Percentiles rank a stretch among this genome's conserved stretches.
phyloP scores from a whole-genome alignment of 2,113 vertebrate genomes.

The Notiomystis cincta region DNA sequence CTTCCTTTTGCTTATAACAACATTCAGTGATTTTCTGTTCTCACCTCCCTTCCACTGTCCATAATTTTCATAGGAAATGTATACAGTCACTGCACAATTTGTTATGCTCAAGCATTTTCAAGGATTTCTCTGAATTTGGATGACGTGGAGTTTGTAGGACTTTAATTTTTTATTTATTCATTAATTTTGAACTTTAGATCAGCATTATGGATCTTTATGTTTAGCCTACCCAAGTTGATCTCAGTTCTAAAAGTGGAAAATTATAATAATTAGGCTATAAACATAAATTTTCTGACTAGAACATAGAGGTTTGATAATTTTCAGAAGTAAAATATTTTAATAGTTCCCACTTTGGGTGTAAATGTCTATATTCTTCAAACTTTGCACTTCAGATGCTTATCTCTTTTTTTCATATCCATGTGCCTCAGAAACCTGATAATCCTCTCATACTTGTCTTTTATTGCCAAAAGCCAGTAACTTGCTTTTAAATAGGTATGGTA shows the following conservation, averaged over 20 bases:
- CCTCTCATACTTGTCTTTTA: neutral
- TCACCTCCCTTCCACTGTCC: neutral
- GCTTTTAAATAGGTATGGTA: neutral
- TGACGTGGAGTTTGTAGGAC: neutral
- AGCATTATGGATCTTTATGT: neutral
- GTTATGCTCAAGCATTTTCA: neutral
- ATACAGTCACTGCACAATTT: neutral
- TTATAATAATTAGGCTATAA: neutral
- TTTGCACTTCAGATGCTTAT: rapidly evolving
- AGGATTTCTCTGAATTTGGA: neutral
- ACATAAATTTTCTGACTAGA: neutral
- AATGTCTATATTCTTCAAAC: neutral
- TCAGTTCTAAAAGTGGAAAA: neutral
- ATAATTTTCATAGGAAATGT: neutral
- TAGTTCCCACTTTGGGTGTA: neutral
- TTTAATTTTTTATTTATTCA: neutral
- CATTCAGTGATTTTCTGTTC: neutral
- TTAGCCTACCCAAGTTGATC: neutral
- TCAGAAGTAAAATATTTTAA: neutral
- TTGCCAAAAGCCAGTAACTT: neutral
- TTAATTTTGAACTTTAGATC: neutral
- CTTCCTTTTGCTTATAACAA: neutral
- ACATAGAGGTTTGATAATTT: neutral
- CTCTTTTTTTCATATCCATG: neutral
- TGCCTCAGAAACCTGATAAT: neutral